Evolutionary conservation across 2,888 invertebrate species (phyloP).

Genomic region (Exocentrus adspersus): DNA sequence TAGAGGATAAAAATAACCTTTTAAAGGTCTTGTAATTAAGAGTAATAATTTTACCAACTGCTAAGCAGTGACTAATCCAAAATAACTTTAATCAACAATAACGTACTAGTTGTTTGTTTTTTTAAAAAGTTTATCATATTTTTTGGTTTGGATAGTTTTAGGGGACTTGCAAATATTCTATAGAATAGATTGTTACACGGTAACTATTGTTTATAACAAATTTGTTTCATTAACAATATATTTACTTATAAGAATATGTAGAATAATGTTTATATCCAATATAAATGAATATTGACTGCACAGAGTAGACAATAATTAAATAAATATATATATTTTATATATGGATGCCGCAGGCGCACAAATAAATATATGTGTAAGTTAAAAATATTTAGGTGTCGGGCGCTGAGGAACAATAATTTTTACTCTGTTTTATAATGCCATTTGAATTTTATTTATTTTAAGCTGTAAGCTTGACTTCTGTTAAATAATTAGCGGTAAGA

Average conservation of each 20-base stretch:
- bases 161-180: conserved; percentile 60
- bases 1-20: conserved; percentile 56
- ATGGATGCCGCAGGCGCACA: conserved; percentile 47
- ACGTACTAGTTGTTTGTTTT: conserved; percentile 54
- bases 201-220: conserved; percentile 57
- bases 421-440: conserved; percentile 47
- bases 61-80: conserved; percentile 58
- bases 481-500: conserved; percentile 46
- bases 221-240: conserved; percentile 41
- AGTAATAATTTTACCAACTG: conserved; percentile 56
- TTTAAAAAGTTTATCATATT: conserved; percentile 35
- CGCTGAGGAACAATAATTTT: conserved; percentile 53
- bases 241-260: conserved; percentile 44
- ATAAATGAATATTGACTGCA: conserved; percentile 59
- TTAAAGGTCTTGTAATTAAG: conserved; percentile 56
- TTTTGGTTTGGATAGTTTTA: conserved; percentile 59
- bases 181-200: conserved; percentile 49
- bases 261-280: conserved; percentile 50
- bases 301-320: conserved; percentile 59
- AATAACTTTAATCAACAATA: conserved; percentile 51
- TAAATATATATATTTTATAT: conserved; percentile 44
- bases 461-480: conserved; percentile 50
- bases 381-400: conserved; percentile 56
- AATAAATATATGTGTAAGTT: conserved; percentile 42
- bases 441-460: conserved; percentile 54